Base-by-base conservation (phyloP, 2,888 invertebrate genomes). In the Eudemis profundana region DNA sequence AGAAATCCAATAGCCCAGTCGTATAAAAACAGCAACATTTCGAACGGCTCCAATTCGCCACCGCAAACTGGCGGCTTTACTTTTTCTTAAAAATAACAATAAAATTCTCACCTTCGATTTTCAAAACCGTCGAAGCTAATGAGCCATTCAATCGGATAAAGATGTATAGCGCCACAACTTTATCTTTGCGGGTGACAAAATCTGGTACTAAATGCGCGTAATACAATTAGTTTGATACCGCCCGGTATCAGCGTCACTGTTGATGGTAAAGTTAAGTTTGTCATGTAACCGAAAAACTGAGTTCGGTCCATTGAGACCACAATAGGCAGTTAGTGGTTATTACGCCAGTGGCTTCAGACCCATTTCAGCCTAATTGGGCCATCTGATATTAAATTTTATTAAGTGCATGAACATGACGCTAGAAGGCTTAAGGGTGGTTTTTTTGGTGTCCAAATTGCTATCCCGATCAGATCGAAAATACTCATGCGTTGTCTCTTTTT, bases 111-210 rank as follows among this genome's bases (percentile, higher is more conserved):
- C 85, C 81, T 83, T 74, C 72, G 61, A 64, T 61, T 62, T 62
- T 68, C 62, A 53, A 65, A 65, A 78, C 73, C 72, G 63, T 72
- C 69, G 68, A 70, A 70, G 76, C 80, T 86, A 88, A 90, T 85
- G 89, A 88, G 82, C 88, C 76, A 89, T 90, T 90, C 83, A 86
- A 79, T 79, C 76, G 78, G 85, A 89, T 90, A 86, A 87, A 89
- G 89, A 83, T 87, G 89, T 89, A 82, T 74, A 78, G 79, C 85
- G 87, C 87, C 87, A 87, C 79, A 50, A 59, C 27, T 17, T 59
- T 64, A 64, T 14, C 1, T 27, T 36, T 50, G 27, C 57, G 1
- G 15, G n/a, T 27, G 50, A 36, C 1, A 8, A 51, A 51, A 44
- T 15, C n/a, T 10, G 15, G 42, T 36, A 64, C 57, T 46, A 19